Conservation (phyloP, 2,797 vertebrate species). For the Amazona finschi region DNA sequence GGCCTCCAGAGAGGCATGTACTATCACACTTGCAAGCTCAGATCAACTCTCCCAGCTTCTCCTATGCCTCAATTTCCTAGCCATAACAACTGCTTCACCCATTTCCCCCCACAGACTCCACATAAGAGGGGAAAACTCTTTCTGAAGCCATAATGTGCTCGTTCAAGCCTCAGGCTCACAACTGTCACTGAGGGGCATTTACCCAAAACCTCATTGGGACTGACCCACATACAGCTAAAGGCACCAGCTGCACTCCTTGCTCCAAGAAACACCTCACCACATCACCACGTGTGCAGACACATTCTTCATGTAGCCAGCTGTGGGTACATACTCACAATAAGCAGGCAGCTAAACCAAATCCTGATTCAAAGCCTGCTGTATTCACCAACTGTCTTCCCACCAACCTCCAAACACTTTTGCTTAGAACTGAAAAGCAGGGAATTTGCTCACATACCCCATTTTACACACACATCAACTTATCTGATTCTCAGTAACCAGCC, state of each 20-base stretch:
- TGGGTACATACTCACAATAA: fast-evolving
- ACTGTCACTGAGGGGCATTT: background rate
- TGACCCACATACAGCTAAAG: background rate
- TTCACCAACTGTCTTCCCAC: background rate
- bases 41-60: background rate
- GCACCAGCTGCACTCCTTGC: background rate
- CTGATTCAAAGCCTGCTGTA: fast-evolving
- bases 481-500: fast-evolving
- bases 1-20: background rate
- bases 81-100: fast-evolving
- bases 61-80: background rate
- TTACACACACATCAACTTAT: too few relatives aligned
- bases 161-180: background rate
- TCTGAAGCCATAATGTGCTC: background rate
- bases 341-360: background rate
- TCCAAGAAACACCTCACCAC: background rate
- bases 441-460: fast-evolving
- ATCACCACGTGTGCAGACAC: fast-evolving
- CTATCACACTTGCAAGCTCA: background rate
- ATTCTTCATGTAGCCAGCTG: fast-evolving
- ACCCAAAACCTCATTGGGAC: background rate
- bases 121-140: fast-evolving
- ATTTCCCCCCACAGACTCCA: too few relatives aligned
- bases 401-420: background rate
- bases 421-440: background rate